Evolutionary conservation across 1,140 invertebrate genomes (phyloP).

Genomic region (Drosophila equinoxialis): DNA sequence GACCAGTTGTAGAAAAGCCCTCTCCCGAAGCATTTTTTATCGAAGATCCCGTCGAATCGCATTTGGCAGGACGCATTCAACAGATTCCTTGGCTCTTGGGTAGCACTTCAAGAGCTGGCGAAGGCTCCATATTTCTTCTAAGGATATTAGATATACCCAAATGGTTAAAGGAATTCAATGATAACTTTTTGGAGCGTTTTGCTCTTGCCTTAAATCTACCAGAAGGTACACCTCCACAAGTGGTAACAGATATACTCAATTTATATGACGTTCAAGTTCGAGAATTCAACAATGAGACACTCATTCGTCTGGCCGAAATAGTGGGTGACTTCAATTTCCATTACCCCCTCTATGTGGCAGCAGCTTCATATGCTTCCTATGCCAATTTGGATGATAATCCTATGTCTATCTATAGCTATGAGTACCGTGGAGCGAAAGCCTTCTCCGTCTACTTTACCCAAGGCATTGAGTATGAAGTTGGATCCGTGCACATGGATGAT

Average conservation of each 20-base stretch:
- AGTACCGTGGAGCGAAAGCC: conserved; percentile 29
- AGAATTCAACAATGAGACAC: conserved; percentile 47
- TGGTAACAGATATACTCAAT: conserved; percentile 32
- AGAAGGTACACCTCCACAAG: background rate
- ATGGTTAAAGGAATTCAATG: conserved; percentile 41
- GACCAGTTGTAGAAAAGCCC: conserved; percentile 73
- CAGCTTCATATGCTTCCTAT: conserved; percentile 6
- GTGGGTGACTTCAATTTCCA: conserved; percentile 54
- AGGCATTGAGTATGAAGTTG: conserved; percentile 27
- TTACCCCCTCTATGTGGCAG: conserved; percentile 46
- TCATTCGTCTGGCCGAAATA: conserved; percentile 30
- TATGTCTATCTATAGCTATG: conserved; percentile 51
- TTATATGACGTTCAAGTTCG: conserved; percentile 1
- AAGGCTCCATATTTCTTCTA: conserved; percentile 48
- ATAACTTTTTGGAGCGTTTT: conserved; percentile 41
- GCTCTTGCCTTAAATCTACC: conserved; percentile 33
- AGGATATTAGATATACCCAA: conserved; percentile 15
- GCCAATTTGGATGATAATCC: conserved; percentile 49
- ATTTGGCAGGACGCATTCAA: conserved; percentile 63
- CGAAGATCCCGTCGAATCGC: conserved; percentile 64
- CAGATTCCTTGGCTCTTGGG: conserved; percentile 83
- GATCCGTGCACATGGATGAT: conserved; percentile 68
- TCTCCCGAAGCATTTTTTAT: conserved; percentile 76
- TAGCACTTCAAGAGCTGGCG: conserved; percentile 67
- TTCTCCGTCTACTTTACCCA: background rate